Percentiles rank a stretch among this genome's conserved stretches.
phyloP scores from a whole-genome alignment of 2,113 vertebrate species.

The Pteronura brasiliensis region DNA sequence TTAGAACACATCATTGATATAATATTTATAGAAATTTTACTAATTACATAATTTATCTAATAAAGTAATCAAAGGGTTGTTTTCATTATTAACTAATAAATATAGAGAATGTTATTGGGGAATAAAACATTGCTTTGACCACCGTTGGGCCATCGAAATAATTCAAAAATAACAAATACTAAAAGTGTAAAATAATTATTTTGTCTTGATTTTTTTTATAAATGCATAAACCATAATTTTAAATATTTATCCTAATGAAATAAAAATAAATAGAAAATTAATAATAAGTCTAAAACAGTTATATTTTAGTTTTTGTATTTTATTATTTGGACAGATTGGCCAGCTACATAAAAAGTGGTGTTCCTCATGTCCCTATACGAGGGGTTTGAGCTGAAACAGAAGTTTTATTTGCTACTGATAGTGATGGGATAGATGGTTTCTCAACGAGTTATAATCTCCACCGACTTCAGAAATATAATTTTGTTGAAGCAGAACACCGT shows the following conservation, averaged over 20 bases:
- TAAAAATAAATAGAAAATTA: not conserved
- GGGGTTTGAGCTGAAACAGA: not conserved
- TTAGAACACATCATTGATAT: not conserved
- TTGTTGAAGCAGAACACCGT: slow-evolving; percentile 20
- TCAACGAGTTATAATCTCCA: not conserved
- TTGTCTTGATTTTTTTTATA: not conserved
- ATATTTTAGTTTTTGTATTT: not conserved
- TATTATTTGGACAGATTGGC: not conserved
- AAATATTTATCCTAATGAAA: not conserved
- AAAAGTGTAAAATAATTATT: not conserved
- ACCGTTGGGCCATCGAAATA: not conserved
- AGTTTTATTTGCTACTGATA: not conserved
- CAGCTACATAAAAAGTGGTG: not conserved
- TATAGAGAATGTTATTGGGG: not conserved
- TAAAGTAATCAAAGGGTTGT: not conserved
- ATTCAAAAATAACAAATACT: not conserved
- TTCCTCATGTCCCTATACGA: not conserved
- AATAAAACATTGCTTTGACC: not conserved
- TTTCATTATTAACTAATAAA: not conserved
- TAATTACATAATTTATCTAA: not conserved
- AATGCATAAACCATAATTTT: not conserved
- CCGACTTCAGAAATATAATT: slow-evolving; percentile 50
- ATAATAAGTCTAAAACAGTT: not conserved
- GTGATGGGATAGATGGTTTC: not conserved
- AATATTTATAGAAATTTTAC: not conserved